These are phyloP conservation scores for Dolomedes plantarius DNA, from an alignment of 2,888 invertebrate species.

Conservation along the genomic window DNA sequence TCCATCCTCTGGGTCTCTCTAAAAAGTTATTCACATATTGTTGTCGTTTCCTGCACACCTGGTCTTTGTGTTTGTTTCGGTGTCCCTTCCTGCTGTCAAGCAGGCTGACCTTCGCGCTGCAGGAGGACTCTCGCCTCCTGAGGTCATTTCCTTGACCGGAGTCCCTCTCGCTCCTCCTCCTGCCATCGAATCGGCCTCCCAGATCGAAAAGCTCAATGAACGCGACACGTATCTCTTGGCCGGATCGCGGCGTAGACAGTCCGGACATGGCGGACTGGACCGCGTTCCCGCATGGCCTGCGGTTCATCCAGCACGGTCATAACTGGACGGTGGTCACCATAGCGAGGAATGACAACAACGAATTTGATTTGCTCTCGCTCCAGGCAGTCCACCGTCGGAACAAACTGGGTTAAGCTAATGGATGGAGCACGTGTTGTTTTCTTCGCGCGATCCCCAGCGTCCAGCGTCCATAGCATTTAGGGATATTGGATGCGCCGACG, in stretches of 20 bases:
- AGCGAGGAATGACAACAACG: conserved; percentile 8
- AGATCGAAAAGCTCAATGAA: conserved; percentile 67
- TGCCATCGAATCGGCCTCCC: conserved; percentile 53
- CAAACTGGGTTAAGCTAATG: conserved; percentile 3
- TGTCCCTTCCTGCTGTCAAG: conserved; percentile 53
- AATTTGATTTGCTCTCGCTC: not conserved
- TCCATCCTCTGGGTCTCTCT: conserved; percentile 91
- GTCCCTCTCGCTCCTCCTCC: not conserved
- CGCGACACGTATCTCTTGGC: conserved; percentile 50
- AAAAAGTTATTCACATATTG: conserved; percentile 95
- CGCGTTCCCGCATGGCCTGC: conserved; percentile 30
- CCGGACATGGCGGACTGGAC: conserved; percentile 31
- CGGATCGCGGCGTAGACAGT: conserved; percentile 15
- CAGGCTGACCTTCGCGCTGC: conserved; percentile 52
- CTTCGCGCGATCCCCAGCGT: not conserved
- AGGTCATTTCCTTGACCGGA: not conserved
- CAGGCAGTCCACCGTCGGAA: not conserved
- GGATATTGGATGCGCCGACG: not conserved
- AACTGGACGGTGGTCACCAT: conserved; percentile 19
- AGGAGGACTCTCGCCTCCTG: conserved; percentile 7
- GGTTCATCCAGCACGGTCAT: conserved; percentile 35
- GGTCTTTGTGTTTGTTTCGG: conserved; percentile 80
- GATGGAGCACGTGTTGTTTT: not conserved
- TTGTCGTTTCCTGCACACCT: conserved; percentile 86
- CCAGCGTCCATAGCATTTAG: not conserved